Evolutionary conservation across 2,797 vertebrate species (phyloP).

Genomic region (Hoplostethus mediterraneus): DNA sequence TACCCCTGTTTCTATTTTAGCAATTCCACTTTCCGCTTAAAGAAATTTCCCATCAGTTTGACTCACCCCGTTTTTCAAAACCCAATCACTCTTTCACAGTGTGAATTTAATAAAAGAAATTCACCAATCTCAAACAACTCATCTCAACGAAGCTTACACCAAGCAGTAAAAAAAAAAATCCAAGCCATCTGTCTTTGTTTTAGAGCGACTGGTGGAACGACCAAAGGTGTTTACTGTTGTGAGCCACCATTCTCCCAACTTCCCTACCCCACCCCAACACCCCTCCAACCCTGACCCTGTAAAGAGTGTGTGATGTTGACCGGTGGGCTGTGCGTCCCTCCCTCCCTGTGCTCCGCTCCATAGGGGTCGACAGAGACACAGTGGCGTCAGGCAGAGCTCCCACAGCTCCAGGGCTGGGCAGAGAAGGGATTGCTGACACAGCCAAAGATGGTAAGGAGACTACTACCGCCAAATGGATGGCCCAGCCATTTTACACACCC

Average conservation of each 20-base stretch:
- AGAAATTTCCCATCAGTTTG: neutral
- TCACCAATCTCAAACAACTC: neutral
- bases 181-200: constrained; percentile 78
- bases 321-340: constrained; percentile 73
- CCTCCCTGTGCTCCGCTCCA: constrained; percentile 82
- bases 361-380: constrained; percentile 92
- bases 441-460: constrained; percentile 92
- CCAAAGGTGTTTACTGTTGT: constrained; percentile 41
- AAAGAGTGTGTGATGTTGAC: constrained; percentile 84
- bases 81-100: neutral
- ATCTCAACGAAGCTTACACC: neutral
- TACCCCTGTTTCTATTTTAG: neutral
- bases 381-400: constrained; percentile 91
- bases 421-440: constrained; percentile 91
- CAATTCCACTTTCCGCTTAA: too few relatives aligned
- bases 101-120: constrained; percentile 2
- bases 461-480: constrained; percentile 76
- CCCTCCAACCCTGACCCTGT: constrained; percentile 64
- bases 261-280: constrained; percentile 35
- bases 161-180: neutral
- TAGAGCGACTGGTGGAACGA: constrained; percentile 67
- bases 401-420: constrained; percentile 91
- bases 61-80: neutral
- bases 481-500: constrained; percentile 76
- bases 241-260: constrained; percentile 39